phyloP scores from a whole-genome alignment of 2,797 vertebrate genomes.

The Neostethus bicornis region DNA sequence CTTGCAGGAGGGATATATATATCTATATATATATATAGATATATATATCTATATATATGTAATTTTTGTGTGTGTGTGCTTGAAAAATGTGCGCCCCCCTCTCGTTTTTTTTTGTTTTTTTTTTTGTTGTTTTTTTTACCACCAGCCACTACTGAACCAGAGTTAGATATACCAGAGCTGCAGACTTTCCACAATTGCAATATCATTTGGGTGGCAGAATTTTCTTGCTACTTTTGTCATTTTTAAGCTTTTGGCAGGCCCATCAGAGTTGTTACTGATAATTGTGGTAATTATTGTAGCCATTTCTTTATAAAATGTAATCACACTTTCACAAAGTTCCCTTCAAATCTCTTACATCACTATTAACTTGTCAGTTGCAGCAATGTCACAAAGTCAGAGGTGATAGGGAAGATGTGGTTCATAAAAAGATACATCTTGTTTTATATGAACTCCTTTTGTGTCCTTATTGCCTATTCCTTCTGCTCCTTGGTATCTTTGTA shows the following conservation, averaged over 20 bases:
- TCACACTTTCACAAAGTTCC: background rate
- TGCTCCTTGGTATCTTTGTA: background rate
- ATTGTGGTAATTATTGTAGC: conserved; percentile 1
- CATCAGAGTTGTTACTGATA: background rate
- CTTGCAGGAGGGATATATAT: too few species aligned
- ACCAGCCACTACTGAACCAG: background rate
- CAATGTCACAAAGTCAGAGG: background rate
- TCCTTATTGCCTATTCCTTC: background rate
- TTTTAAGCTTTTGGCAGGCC: background rate
- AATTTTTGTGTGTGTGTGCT: too few species aligned
- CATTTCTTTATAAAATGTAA: background rate
- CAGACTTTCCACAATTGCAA: background rate
- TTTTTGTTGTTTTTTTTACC: too few species aligned
- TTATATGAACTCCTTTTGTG: background rate
- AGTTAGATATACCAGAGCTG: background rate
- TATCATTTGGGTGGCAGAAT: background rate
- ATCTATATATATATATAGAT: too few species aligned
- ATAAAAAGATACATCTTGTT: background rate
- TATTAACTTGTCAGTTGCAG: background rate
- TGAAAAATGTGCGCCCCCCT: too few species aligned
- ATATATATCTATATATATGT: too few species aligned
- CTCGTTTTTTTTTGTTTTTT: too few species aligned
- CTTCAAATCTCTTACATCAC: background rate
- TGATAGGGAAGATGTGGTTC: background rate
- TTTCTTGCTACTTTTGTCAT: background rate